These are phyloP conservation scores for Mormoops blainvillei DNA, from an alignment of 2,113 vertebrate genomes.

Conservation along the genomic window DNA sequence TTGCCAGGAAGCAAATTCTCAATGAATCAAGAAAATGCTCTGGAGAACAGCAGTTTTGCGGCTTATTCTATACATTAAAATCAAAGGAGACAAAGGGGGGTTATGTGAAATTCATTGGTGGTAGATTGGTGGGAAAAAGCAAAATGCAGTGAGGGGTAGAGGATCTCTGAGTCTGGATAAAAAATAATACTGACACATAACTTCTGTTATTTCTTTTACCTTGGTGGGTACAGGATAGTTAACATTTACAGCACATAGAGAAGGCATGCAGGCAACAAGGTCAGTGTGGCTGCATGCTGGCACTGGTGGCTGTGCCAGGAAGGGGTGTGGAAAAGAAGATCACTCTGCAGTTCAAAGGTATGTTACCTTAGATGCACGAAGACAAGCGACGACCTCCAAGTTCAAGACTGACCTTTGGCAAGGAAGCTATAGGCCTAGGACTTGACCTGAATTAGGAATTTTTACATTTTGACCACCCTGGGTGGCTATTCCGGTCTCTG, in stretches of 20 bases:
- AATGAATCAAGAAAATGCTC: background rate
- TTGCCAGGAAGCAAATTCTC: background rate
- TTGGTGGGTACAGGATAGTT: background rate
- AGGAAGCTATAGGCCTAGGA: background rate
- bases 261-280: background rate
- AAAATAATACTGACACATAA: background rate
- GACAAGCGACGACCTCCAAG: background rate
- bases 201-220: too few species aligned
- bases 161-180: background rate
- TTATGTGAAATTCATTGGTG: background rate
- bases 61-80: background rate
- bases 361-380: background rate
- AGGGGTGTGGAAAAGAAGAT: background rate
- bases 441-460: background rate
- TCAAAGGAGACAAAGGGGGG: background rate
- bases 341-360: background rate
- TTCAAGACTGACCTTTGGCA: background rate
- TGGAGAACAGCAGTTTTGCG: background rate
- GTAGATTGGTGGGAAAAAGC: background rate
- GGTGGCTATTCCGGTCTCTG: background rate
- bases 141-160: background rate
- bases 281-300: background rate
- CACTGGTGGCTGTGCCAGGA: background rate
- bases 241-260: background rate
- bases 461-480: background rate